Base-by-base conservation (phyloP, 2,888 invertebrate species). In the Hypselothyrea guttata region DNA sequence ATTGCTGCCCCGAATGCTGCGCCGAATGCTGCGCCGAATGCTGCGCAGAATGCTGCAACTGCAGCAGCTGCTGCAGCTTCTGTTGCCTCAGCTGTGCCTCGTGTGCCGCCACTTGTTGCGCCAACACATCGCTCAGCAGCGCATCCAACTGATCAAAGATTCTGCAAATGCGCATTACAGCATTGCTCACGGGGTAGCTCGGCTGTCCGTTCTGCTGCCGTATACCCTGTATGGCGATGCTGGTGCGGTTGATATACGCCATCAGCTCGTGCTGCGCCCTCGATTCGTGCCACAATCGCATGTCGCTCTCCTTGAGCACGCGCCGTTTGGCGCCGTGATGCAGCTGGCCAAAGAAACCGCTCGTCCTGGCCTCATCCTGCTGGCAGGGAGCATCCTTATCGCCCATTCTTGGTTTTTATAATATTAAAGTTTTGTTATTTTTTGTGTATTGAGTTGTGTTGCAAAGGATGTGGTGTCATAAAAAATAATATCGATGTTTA, bases 211-310 rank as follows among this genome's bases (percentile, higher is more conserved):
- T 91, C 1, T 34, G 1, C 11, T 94, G 90, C 49, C 94, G 92
- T 88, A 95, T 95, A 9, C 95, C 94, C 90, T 94, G 94, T 3
- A 97, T 93, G 4, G 96, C 94, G 76, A 95, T 94, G 90, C 97
- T 97, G 70, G 98, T 92, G 0, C 95, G 94, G 68, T 94, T 92
- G 71, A 98, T 93, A 87, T 98, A 98, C 0, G 96, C 96, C 44
- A 96, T 91, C 78, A 96, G 94, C 90, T 94, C 94, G 90, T 93
- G 93, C 88, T 95, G 96, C 1, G 96, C 96, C 87, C 95, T 94
- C 0, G 96, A 96, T 93, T 78, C 94, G 4, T 51, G 58, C 75
- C 71, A 77, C 3, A 7, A 1, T 0, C 22, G 40, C 3, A 53
- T 38, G 30, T 81, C 75, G 7, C 44, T 3, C 4, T 16, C 47